phyloP scores from a whole-genome alignment of 2,113 vertebrate genomes.

The Amazona guildingii region DNA sequence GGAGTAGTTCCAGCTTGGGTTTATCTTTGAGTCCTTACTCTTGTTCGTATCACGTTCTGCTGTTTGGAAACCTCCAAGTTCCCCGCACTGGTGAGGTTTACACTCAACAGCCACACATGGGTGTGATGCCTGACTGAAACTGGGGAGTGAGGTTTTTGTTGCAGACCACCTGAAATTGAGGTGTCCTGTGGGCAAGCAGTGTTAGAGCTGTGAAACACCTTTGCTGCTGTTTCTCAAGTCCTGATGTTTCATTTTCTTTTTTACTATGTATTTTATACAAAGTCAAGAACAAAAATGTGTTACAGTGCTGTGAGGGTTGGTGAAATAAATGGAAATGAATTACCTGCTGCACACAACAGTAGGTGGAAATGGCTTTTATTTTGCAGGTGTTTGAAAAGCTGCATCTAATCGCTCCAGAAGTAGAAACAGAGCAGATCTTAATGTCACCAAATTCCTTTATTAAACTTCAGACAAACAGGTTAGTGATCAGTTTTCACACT shows the following conservation, averaged over 20 bases:
- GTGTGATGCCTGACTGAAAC: neutral
- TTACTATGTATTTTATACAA: neutral
- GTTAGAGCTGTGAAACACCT: neutral
- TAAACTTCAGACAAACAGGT: constrained; percentile 81
- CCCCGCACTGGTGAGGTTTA: neutral
- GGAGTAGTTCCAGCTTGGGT: neutral
- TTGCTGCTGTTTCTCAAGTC: neutral
- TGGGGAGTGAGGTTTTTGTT: neutral
- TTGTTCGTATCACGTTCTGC: neutral
- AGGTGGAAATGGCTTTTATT: neutral
- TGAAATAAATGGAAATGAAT: neutral
- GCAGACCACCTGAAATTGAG: neutral
- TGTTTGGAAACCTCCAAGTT: neutral
- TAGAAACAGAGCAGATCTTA: constrained; percentile 82
- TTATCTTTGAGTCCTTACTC: neutral
- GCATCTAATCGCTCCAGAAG: constrained; percentile 80
- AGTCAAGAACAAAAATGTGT: neutral
- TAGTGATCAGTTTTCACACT: neutral
- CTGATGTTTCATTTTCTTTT: neutral
- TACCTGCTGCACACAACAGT: neutral
- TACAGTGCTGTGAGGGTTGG: neutral
- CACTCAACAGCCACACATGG: neutral
- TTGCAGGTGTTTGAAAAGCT: constrained; percentile 92
- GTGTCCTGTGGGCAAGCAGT: neutral
- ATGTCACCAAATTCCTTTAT: constrained; percentile 80